Evolutionary conservation across 1,140 invertebrate genomes (phyloP).

Genomic region (Bombus ignitus): DNA sequence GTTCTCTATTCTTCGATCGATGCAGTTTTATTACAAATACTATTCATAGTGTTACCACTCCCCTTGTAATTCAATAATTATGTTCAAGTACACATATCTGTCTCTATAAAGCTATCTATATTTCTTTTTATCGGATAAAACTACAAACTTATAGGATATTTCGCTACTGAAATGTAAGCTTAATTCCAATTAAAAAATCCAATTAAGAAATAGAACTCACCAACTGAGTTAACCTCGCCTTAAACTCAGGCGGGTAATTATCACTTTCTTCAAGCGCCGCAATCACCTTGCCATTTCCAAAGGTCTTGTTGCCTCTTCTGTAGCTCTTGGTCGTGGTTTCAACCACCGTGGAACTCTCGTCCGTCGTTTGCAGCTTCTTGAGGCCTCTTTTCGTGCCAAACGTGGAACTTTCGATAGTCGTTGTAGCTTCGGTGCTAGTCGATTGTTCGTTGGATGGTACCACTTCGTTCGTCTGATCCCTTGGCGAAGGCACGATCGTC

Average conservation of each 20-base stretch:
- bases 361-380: constrained; percentile 47
- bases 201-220: constrained; percentile 69
- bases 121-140: neutral
- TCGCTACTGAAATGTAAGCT: neutral
- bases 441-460: constrained; percentile 43
- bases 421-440: constrained; percentile 40
- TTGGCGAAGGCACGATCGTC: constrained; percentile 19
- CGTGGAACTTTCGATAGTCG: constrained; percentile 24
- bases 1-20: no score
- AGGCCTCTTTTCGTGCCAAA: constrained; percentile 47
- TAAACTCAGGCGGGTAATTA: constrained; percentile 80
- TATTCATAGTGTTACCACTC: neutral
- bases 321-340: constrained; percentile 24
- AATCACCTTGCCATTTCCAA: constrained; percentile 37
- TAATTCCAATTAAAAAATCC: neutral
- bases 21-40: no score
- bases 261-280: constrained; percentile 69
- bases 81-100: no score
- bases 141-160: neutral
- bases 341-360: constrained; percentile 24
- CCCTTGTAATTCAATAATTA: neutral
- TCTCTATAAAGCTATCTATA: no score
- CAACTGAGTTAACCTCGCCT: constrained; percentile 76
- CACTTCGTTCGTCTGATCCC: constrained; percentile 65
- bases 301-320: constrained; percentile 71